These are phyloP conservation scores for Oriolus oriolus DNA, from an alignment of 2,113 vertebrate species.

Conservation along the genomic window DNA sequence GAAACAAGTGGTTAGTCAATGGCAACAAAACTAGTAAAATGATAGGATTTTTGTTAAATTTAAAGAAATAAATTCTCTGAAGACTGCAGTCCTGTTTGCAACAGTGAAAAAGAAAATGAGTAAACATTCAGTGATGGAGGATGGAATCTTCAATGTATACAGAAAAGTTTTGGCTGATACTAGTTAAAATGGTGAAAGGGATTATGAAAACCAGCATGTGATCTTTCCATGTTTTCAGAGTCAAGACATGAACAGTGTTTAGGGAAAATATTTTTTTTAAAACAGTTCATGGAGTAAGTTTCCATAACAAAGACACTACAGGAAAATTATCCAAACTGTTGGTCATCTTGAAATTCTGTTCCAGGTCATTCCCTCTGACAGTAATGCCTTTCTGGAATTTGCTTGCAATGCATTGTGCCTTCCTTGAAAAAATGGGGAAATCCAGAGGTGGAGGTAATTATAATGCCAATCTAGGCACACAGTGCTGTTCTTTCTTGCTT, in stretches of 20 bases:
- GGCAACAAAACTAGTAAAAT: background rate
- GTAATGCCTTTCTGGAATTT: background rate
- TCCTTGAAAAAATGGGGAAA: background rate
- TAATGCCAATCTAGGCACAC: background rate
- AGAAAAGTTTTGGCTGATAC: background rate
- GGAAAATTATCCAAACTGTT: background rate
- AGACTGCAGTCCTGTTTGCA: background rate
- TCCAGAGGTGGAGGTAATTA: background rate
- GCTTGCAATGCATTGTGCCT: background rate
- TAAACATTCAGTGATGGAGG: background rate
- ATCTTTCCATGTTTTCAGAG: background rate
- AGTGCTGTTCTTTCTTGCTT: background rate
- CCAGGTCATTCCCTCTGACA: background rate
- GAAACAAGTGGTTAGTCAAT: background rate
- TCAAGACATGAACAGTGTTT: background rate
- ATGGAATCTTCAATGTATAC: background rate
- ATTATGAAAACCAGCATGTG: background rate
- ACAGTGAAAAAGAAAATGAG: background rate
- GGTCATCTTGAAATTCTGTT: background rate
- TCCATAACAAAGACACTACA: background rate
- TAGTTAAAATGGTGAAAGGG: background rate
- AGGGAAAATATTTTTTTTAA: background rate
- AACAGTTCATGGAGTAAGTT: background rate
- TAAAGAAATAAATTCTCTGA: background rate
- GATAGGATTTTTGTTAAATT: background rate